Base-by-base conservation (phyloP, 2,797 vertebrate species). In the Macrochelys suwanniensis region DNA sequence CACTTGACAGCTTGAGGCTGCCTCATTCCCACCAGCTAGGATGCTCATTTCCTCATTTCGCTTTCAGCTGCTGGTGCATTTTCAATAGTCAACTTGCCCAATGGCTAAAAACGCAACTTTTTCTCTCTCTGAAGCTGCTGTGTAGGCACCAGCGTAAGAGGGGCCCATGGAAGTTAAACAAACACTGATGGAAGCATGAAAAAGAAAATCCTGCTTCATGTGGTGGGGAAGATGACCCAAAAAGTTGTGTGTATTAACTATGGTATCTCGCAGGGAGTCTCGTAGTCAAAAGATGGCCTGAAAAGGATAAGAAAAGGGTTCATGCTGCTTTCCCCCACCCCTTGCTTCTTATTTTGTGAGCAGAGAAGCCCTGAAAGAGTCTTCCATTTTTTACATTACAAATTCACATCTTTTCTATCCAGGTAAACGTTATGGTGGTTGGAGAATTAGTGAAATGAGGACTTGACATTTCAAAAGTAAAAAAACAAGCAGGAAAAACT, bases 231-330 rank as follows among this genome's bases (percentile, higher is more conserved):
- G 71, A 76, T 28, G 42, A 76, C 45, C 19, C n/a, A 87, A 4
- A 19, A 76, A 57, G 88, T 76, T 80, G 47, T 84, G 4, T 13
- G 11, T 49, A 91, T 77, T 88, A 17, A 37, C 54, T 59, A 74
- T 28, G 79, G 68, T 23, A 50, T 33, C 59, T 78, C 78, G 77
- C 80, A 91, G 68, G 59, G 23, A 42, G 33, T 51, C 51, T 88
- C 8, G 8, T 9, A 13, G 2, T 49, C 68, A 10, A 1, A 0
- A 10, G 17, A 42, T 82, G 16, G 25, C 49, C 28, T 1, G 1
- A 33, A 16, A 9, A 80, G 37, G 49, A 65, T 21, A 45, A 25
- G 25, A 88, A 88, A 79, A 0, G 1, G 1, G 47, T 19, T 83
- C 45, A 54, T 50, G 23, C 8, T 88, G 45, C 92, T 94, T 37